Percentiles rank a stretch among this genome's conserved stretches.
phyloP scores from a whole-genome alignment of 2,888 invertebrate species.

The Cosmia trapezina region DNA sequence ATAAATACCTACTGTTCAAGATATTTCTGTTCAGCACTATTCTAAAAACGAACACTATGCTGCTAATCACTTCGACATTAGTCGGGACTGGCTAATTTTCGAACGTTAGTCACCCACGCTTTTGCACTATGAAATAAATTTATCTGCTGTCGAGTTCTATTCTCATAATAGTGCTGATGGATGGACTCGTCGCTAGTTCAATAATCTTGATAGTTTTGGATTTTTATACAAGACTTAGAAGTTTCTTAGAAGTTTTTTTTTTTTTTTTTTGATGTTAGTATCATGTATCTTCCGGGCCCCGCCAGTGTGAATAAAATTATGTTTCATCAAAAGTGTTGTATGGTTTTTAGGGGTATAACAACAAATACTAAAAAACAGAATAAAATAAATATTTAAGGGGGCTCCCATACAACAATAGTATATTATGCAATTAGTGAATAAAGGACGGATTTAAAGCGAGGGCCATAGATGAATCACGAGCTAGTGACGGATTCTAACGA shows the following conservation, averaged over 20 bases:
- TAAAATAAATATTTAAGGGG: too few species aligned
- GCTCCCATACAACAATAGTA: too few species aligned
- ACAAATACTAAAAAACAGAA: too few species aligned
- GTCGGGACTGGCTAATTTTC: constrained; percentile 31
- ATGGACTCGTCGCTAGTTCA: constrained; percentile 8
- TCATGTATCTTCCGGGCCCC: background rate
- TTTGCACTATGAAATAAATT: constrained; percentile 19
- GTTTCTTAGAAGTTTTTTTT: too few species aligned
- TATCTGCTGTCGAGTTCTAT: constrained; percentile 6
- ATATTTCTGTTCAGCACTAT: constrained; percentile 18
- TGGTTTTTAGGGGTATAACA: too few species aligned
- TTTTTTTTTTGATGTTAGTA: too few species aligned
- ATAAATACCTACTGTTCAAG: constrained; percentile 14
- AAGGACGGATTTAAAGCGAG: too few species aligned
- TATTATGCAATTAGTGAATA: too few species aligned
- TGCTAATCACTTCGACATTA: constrained; percentile 36
- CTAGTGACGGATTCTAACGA: too few species aligned
- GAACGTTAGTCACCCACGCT: constrained; percentile 27
- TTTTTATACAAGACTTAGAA: background rate
- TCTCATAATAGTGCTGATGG: constrained; percentile 19
- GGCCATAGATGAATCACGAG: too few species aligned
- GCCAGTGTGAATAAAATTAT: background rate
- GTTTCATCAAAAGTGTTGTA: background rate
- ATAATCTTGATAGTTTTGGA: constrained; percentile 17
- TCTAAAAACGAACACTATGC: constrained; percentile 17